phyloP scores from a whole-genome alignment of 2,797 vertebrate species.

The Etheostoma perlongum region DNA sequence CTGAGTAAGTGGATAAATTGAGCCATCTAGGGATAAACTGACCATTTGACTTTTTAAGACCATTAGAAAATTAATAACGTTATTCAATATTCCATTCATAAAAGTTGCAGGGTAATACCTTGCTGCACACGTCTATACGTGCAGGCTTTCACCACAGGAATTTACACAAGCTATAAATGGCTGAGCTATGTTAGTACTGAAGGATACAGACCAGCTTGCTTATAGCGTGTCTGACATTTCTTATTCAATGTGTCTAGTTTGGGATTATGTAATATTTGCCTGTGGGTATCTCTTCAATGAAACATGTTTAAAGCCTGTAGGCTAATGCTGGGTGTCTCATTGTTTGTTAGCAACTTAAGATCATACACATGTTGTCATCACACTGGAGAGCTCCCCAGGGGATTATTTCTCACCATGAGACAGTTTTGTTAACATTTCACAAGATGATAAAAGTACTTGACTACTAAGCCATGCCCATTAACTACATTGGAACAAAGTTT shows the following conservation, averaged over 20 bases:
- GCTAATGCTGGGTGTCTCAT: slow-evolving; percentile 3
- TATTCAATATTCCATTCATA: too few species aligned
- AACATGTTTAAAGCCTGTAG: background rate
- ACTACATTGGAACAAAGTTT: slow-evolving; percentile 19
- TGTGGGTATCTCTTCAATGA: background rate
- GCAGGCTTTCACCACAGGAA: slow-evolving; percentile 59
- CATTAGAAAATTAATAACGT: too few species aligned
- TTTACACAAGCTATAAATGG: slow-evolving; percentile 43
- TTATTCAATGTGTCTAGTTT: slow-evolving; percentile 7
- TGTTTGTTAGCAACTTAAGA: slow-evolving; percentile 19
- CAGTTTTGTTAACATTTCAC: slow-evolving; percentile 34
- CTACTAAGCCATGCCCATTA: slow-evolving; percentile 13
- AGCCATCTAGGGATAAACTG: too few species aligned
- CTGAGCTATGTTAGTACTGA: slow-evolving; percentile 30
- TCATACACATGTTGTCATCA: slow-evolving; percentile 29
- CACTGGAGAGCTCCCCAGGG: background rate
- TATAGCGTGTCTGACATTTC: slow-evolving; percentile 16
- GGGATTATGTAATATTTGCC: slow-evolving; percentile 23
- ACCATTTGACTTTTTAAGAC: too few species aligned
- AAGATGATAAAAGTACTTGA: background rate
- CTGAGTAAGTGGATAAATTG: too few species aligned
- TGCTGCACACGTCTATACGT: slow-evolving; percentile 56
- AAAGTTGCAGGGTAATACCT: too few species aligned
- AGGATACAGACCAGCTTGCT: slow-evolving; percentile 22
- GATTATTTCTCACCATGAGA: slow-evolving; percentile 13